Conservation (phyloP, 2,113 vertebrate genomes). For the Heloderma charlesbogerti region DNA sequence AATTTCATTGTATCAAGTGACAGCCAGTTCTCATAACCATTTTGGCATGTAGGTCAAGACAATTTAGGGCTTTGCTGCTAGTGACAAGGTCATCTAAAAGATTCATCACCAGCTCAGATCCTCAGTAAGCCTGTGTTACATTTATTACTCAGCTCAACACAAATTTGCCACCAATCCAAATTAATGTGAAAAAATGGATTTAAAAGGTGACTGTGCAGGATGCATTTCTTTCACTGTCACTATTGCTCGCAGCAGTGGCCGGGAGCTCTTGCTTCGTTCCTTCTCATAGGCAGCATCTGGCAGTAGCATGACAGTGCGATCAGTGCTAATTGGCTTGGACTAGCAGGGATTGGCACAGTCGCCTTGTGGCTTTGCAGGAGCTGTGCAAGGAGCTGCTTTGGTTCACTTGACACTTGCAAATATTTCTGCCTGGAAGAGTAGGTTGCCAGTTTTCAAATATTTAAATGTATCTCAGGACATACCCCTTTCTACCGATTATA, state of each 20-base stretch:
- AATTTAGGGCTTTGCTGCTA: neutral
- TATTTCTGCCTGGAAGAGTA: neutral
- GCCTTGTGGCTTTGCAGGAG: neutral
- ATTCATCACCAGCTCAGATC: neutral
- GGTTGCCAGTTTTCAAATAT: neutral
- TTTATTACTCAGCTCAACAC: neutral
- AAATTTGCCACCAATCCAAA: neutral
- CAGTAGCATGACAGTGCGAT: neutral
- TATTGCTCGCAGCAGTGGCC: neutral
- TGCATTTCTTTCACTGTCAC: neutral
- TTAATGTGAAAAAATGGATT: neutral
- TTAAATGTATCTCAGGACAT: neutral
- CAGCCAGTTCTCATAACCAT: neutral
- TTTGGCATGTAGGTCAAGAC: neutral
- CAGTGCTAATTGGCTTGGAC: neutral
- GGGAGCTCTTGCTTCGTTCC: neutral
- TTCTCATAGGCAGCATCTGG: neutral
- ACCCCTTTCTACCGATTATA: neutral
- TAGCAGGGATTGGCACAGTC: neutral
- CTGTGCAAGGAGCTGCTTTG: neutral
- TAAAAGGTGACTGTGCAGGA: neutral
- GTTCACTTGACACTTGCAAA: neutral
- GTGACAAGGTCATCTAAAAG: constrained; percentile 11
- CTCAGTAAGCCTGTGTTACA: neutral
- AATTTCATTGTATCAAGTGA: neutral